phyloP scores from a whole-genome alignment of 2,888 invertebrate genomes.

The Orgyia antiqua region DNA sequence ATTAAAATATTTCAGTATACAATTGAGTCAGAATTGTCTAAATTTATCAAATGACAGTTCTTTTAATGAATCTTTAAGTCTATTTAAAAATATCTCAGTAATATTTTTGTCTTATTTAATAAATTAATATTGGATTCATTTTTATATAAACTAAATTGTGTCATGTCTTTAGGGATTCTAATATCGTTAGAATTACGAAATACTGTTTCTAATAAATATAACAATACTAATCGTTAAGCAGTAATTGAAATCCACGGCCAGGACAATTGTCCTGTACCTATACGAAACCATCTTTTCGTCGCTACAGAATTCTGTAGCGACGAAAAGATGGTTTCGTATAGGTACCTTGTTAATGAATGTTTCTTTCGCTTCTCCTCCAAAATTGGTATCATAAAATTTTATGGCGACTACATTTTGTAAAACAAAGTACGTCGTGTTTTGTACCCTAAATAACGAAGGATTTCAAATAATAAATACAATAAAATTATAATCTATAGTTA shows the following conservation, averaged over 20 bases:
- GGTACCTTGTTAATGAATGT: slow-evolving; percentile 51
- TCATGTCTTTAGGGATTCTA: slow-evolving; percentile 21
- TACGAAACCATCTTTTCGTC: slow-evolving; percentile 23
- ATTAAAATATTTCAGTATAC: too few relatives aligned
- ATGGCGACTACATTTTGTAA: slow-evolving; percentile 60
- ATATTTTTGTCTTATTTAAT: too few relatives aligned
- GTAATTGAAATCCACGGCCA: slow-evolving; percentile 59
- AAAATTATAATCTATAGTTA: too few relatives aligned
- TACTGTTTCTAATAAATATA: slow-evolving; percentile 35
- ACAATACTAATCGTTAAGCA: slow-evolving; percentile 43
- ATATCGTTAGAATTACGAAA: slow-evolving; percentile 27
- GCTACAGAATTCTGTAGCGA: slow-evolving; percentile 29
- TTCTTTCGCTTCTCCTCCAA: slow-evolving; percentile 39
- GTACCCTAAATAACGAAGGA: slow-evolving; percentile 38
- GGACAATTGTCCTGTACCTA: slow-evolving; percentile 41
- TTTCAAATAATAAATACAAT: too few relatives aligned
- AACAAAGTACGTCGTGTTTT: slow-evolving; percentile 46
- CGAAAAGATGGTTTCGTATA: slow-evolving; percentile 28
- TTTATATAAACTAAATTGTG: too few relatives aligned
- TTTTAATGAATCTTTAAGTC: too few relatives aligned
- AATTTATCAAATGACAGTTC: too few relatives aligned
- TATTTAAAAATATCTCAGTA: too few relatives aligned
- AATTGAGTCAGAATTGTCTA: too few relatives aligned
- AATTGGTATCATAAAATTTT: slow-evolving; percentile 63
- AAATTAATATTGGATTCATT: too few relatives aligned